Conservation (phyloP, 2,113 vertebrate genomes). For the Amazona vittata region DNA sequence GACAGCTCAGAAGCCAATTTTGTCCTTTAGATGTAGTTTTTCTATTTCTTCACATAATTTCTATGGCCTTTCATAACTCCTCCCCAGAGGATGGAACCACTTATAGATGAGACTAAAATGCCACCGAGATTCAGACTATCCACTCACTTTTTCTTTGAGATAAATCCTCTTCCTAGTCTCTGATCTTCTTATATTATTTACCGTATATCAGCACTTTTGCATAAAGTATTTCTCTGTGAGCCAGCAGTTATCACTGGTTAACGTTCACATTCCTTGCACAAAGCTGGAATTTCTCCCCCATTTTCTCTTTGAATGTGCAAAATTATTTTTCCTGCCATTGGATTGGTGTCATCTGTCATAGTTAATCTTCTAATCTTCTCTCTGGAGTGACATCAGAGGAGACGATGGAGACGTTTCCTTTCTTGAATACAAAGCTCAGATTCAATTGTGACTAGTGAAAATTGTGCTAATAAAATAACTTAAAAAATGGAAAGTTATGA, state of each 20-base stretch:
- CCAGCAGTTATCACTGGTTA: background rate
- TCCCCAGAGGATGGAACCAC: background rate
- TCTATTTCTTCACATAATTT: background rate
- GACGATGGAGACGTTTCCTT: background rate
- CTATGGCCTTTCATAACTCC: background rate
- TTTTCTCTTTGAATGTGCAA: conserved; percentile 32
- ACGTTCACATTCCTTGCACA: background rate
- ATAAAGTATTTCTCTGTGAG: background rate
- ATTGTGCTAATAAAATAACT: background rate
- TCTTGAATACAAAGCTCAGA: conserved; percentile 10
- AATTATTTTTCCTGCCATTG: conserved; percentile 15
- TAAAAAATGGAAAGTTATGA: background rate
- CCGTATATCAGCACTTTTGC: background rate
- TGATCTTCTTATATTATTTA: conserved; percentile 40
- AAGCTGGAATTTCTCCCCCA: background rate
- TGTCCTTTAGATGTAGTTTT: background rate
- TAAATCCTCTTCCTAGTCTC: conserved; percentile 16
- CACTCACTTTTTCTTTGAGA: background rate
- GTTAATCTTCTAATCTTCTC: conserved; percentile 64
- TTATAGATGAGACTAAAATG: background rate
- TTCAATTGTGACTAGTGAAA: background rate
- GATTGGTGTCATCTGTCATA: background rate
- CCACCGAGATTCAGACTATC: background rate
- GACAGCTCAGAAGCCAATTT: background rate
- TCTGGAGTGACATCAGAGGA: conserved; percentile 59